A percentile compares a stretch with the other conserved stretches of the same genome.
Conservation (phyloP, 2,797 vertebrate genomes). For the Lepidocolaptes lacrymiger region DNA sequence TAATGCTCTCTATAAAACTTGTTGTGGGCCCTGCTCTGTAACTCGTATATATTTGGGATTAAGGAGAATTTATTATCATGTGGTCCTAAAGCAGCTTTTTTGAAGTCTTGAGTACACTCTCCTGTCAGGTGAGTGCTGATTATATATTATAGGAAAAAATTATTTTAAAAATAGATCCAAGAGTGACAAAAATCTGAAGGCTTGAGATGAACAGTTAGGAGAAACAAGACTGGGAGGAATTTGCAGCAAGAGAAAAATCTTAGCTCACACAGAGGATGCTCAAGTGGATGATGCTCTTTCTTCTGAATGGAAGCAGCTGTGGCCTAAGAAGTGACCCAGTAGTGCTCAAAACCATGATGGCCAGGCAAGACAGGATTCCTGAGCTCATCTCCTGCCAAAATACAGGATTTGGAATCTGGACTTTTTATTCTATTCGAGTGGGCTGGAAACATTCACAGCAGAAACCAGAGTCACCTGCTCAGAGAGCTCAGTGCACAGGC, state of each 20-base stretch:
- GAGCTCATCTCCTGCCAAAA: not conserved
- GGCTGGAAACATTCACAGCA: not conserved
- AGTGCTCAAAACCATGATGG: not conserved
- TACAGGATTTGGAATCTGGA: not conserved
- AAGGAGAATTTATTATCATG: slow-evolving; percentile 40
- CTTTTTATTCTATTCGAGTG: not conserved
- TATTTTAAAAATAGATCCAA: slow-evolving; percentile 35
- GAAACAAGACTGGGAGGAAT: not conserved
- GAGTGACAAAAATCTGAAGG: not conserved
- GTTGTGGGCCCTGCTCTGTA: slow-evolving; percentile 7
- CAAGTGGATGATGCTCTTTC: not conserved
- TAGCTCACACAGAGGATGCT: not conserved
- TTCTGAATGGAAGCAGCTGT: not conserved
- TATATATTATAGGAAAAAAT: not conserved
- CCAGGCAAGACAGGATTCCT: fast-evolving
- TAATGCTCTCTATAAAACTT: slow-evolving; percentile 50
- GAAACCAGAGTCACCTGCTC: not conserved
- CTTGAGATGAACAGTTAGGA: not conserved
- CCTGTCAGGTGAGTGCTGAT: slow-evolving; percentile 51
- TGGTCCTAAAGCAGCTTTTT: slow-evolving; percentile 53
- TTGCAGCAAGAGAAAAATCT: not conserved
- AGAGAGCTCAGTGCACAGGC: not conserved
- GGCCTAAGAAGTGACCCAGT: not conserved
- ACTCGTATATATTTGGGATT: slow-evolving; percentile 3
- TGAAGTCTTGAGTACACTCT: not conserved